A percentile compares a stretch with the other conserved stretches of the same genome.
Evolutionary conservation across 2,797 vertebrate species (phyloP).

Genomic region (Eutrigla gurnardus): DNA sequence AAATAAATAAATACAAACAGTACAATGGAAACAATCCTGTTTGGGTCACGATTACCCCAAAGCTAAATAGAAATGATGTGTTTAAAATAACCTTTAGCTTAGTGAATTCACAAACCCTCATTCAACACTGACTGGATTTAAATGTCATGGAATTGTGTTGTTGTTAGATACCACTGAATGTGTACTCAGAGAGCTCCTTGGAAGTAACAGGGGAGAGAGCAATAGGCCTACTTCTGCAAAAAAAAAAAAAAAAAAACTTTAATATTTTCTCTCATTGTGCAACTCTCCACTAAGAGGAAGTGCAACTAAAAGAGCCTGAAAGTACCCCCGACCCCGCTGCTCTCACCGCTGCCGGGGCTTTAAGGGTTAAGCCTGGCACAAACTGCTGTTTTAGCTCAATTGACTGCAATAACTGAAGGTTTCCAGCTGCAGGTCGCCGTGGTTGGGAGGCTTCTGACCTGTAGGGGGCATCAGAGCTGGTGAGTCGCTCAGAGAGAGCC

Average conservation of each 20-base stretch:
- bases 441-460: conserved; percentile 51
- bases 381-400: conserved; percentile 34
- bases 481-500: conserved; percentile 23
- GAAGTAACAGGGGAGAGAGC: background rate
- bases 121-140: background rate
- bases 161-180: background rate
- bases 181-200: background rate
- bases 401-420: conserved; percentile 36
- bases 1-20: background rate
- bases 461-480: conserved; percentile 75
- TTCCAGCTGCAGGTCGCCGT: conserved; percentile 41
- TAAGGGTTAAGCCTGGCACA: conserved; percentile 32
- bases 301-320: conserved; percentile 18
- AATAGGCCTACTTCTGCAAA: background rate
- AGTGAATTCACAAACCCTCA: background rate
- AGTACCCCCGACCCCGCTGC: background rate
- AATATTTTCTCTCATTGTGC: conserved; percentile 22
- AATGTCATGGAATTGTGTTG: no score
- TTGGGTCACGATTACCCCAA: background rate
- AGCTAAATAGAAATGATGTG: background rate
- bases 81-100: background rate
- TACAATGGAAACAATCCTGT: background rate
- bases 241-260: conserved; percentile 1
- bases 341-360: background rate
- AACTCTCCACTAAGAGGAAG: conserved; percentile 44